Percentiles rank a stretch among this genome's conserved stretches.
These are phyloP conservation scores for Ferrisia virgata DNA, from an alignment of 2,888 invertebrate species.

Conservation along the genomic window DNA sequence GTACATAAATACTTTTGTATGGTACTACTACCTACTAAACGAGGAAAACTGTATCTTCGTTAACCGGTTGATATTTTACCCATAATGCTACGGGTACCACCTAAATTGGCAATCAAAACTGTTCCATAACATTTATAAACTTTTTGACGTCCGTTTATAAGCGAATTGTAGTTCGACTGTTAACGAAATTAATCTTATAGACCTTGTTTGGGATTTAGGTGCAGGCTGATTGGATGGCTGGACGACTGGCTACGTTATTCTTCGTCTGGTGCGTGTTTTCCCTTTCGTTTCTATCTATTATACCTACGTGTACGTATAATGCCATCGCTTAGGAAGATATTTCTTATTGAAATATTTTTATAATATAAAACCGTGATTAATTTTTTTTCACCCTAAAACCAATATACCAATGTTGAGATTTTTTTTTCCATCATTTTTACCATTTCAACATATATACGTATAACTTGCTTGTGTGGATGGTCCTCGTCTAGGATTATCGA, in stretches of 20 bases:
- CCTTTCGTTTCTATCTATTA: background rate
- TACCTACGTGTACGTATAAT: too few relatives aligned
- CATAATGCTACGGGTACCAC: too few relatives aligned
- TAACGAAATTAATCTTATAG: slow-evolving; percentile 16
- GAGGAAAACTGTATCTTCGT: slow-evolving; percentile 16
- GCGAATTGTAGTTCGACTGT: slow-evolving; percentile 17
- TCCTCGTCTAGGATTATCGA: background rate
- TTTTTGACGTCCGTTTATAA: slow-evolving; percentile 24
- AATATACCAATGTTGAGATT: background rate
- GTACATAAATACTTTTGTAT: background rate
- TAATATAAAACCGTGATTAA: slow-evolving; percentile 8
- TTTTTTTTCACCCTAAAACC: slow-evolving; percentile 17
- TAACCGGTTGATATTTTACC: slow-evolving; percentile 25
- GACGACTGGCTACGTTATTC: background rate
- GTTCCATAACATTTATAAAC: slow-evolving; percentile 38
- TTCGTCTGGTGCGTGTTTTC: background rate
- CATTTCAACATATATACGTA: too few relatives aligned
- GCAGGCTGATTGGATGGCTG: background rate
- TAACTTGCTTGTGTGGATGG: too few relatives aligned
- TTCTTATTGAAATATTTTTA: background rate
- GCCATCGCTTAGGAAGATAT: too few relatives aligned
- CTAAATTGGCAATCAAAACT: slow-evolving; percentile 37
- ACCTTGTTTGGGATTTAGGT: background rate
- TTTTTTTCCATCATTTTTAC: background rate
- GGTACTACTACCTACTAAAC: background rate